These are phyloP conservation scores for Morone saxatilis DNA, from an alignment of 2,113 vertebrate species.

Conservation along the genomic window DNA sequence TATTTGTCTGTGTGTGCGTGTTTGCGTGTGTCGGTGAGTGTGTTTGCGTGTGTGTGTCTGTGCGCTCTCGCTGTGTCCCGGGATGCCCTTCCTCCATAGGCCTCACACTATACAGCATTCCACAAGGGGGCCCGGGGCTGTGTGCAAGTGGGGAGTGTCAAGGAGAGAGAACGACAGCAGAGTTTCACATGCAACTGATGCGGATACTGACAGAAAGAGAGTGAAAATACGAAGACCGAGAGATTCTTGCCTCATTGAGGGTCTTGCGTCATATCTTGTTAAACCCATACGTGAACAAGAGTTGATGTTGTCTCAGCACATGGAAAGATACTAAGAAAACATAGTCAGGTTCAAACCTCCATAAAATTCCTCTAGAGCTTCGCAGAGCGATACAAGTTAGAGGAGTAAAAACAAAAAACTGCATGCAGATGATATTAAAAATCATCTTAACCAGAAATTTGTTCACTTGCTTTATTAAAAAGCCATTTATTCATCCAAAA, in stretches of 20 bases:
- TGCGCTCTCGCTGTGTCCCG: constrained; percentile 76
- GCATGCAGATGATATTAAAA: constrained; percentile 6
- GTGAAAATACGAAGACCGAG: constrained; percentile 19
- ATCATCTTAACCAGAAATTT: not conserved
- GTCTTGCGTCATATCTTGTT: constrained; percentile 24
- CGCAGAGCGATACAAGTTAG: not conserved
- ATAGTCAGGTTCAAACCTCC: not conserved
- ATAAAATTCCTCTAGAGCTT: constrained; percentile 8
- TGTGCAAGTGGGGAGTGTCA: constrained; percentile 72
- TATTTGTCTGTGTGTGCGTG: constrained; percentile 77
- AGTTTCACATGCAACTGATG: constrained; percentile 61
- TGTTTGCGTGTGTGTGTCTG: constrained; percentile 54
- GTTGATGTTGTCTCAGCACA: constrained; percentile 5
- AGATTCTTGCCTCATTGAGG: constrained; percentile 1
- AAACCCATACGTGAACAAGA: constrained; percentile 17
- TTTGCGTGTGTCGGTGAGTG: constrained; percentile 50
- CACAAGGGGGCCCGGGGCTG: constrained; percentile 78
- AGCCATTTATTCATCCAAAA: constrained; percentile 24
- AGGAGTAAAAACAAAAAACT: not conserved
- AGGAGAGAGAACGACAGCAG: constrained; percentile 63
- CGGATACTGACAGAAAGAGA: constrained; percentile 24
- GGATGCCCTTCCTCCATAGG: constrained; percentile 84
- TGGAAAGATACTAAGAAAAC: not conserved
- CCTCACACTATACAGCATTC: constrained; percentile 82
- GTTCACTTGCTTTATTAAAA: constrained; percentile 6